A percentile compares a stretch with the other conserved stretches of the same genome.
These are phyloP conservation scores for Luehdorfia chinensis DNA, from an alignment of 1,140 invertebrate species.

Conservation along the genomic window DNA sequence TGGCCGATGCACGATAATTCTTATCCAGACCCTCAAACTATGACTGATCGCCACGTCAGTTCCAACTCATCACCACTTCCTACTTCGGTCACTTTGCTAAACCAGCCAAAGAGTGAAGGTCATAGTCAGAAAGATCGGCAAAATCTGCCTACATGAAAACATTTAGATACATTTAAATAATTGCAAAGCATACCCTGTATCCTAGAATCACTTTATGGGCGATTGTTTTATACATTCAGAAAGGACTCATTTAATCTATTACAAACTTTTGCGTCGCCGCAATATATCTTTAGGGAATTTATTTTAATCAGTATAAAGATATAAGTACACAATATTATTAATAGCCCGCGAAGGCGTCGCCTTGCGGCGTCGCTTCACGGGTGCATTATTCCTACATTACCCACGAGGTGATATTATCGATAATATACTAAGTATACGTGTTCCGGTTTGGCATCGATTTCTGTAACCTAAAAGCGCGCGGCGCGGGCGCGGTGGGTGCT, in stretches of 20 bases:
- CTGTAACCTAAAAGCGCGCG: constrained; percentile 55
- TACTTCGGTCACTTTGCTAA: constrained; percentile 1
- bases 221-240: constrained; percentile 75
- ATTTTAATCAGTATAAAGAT: constrained; percentile 73
- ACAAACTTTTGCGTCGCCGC: constrained; percentile 61
- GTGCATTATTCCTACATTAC: constrained; percentile 61
- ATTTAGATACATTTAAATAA: constrained; percentile 83
- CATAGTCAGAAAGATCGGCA: constrained; percentile 51
- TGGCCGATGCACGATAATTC: constrained; percentile 25
- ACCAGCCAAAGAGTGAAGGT: constrained; percentile 35
- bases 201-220: constrained; percentile 83
- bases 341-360: constrained; percentile 35
- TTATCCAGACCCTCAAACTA: not conserved
- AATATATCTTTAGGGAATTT: constrained; percentile 63
- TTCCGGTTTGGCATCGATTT: constrained; percentile 73
- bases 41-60: not conserved
- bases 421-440: constrained; percentile 71
- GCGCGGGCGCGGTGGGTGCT: constrained; percentile 26
- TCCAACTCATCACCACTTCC: not conserved
- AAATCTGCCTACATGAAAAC: constrained; percentile 77
- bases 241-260: constrained; percentile 69
- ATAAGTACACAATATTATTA: constrained; percentile 68
- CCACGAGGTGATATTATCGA: constrained; percentile 68
- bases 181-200: constrained; percentile 86
- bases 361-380: constrained; percentile 32